Base-by-base conservation (phyloP, 2,888 invertebrate species). In the Lutraria lutraria region DNA sequence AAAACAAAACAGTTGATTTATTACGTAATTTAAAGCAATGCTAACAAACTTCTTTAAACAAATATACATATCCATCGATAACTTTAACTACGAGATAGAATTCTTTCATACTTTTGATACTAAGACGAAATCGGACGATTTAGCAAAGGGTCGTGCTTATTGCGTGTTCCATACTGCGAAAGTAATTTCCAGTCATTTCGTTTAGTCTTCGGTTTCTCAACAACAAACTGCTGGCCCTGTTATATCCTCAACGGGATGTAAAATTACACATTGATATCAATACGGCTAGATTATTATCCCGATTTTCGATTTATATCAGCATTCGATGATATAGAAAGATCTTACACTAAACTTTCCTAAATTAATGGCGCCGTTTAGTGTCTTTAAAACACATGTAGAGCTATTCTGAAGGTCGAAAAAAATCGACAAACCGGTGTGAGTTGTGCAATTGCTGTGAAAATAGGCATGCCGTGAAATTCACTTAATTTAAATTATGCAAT, bases 321-420 rank as follows among this genome's bases (percentile, higher is more conserved):
- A 76, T 31, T 76, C 76, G 34, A 76, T 76, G 76, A 76, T 34
- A 76, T 76, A 34, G 76, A 34, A 31, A 34, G 76, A 76, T 76
- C 31, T 25, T 76, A 16, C 31, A 76, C 76, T 34, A 76, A 76
- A 76, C 34, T 31, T 76, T 76, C 31, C 34, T 76, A 76, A 76
- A 76, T 76, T 76, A 76, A 76, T 76, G 16, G 76, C 31, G 16
- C 76, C 25, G 31, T 76, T 76, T 31, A 31, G 15, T 16, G 31
- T 15, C 13, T 34, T 16, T n/a, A n/a, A 16, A 34, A 25, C 76
- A 76, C 76, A 29, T 76, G 19, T 76, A 15, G 76, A 12, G 76
- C 16, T 76, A 34, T 76, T 34, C 10, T 16, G 34, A 34, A 31
- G 25, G 12, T 68, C 25, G 13, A 25, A n/a, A 25, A 25, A 68